A percentile compares a stretch with the other conserved stretches of the same genome.
phyloP scores from a whole-genome alignment of 2,888 invertebrate species.

The Seira sanloemensis region DNA sequence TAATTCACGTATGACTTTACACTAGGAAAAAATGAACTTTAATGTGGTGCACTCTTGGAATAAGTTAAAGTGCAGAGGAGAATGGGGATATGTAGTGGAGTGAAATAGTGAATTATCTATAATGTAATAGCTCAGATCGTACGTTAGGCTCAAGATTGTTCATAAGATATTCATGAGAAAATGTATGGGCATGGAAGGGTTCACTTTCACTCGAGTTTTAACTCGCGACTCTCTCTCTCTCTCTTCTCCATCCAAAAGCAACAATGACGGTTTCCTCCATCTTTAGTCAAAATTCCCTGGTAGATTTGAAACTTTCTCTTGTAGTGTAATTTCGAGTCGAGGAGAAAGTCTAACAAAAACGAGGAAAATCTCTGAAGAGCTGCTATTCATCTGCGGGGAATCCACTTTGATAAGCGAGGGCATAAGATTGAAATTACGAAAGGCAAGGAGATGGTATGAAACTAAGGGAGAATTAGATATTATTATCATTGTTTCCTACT shows the following conservation, averaged over 20 bases:
- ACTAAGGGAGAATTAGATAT: conserved; percentile 6
- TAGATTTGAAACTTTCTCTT: conserved; percentile 4
- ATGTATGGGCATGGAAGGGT: background rate
- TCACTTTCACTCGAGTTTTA: background rate
- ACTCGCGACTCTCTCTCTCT: too few relatives aligned
- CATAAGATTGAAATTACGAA: conserved; percentile 4
- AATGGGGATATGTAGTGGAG: background rate
- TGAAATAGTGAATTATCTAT: background rate
- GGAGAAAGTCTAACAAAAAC: background rate
- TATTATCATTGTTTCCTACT: conserved; percentile 10
- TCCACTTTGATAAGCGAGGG: background rate
- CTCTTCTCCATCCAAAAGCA: too few relatives aligned
- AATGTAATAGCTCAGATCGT: background rate
- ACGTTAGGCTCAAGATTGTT: background rate
- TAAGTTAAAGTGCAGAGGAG: background rate
- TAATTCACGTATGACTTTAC: conserved; percentile 16
- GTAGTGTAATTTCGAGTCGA: background rate
- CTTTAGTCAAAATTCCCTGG: background rate
- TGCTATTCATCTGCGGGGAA: conserved; percentile 7
- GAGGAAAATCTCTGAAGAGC: background rate
- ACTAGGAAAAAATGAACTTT: background rate
- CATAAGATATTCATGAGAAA: conserved; percentile 53
- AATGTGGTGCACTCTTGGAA: conserved; percentile 1
- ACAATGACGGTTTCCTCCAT: background rate
- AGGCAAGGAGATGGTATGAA: background rate